phyloP scores from a whole-genome alignment of 1,140 invertebrate species.

The Drosophila guanche region DNA sequence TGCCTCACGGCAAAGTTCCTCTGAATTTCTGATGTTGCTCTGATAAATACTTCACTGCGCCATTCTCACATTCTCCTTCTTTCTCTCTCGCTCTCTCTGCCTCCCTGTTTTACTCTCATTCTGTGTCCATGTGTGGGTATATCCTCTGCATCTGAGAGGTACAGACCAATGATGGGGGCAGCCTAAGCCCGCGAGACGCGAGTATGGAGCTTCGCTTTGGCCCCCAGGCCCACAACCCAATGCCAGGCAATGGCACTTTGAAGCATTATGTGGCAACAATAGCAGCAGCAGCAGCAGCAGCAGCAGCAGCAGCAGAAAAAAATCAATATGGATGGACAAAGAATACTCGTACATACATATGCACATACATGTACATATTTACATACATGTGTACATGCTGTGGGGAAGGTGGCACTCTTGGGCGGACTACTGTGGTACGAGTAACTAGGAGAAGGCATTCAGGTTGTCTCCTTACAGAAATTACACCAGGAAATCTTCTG shows the following conservation, averaged over 20 bases:
- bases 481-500: no score
- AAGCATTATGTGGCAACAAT: constrained; percentile 64
- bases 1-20: constrained; percentile 62
- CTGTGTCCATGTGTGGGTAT: constrained; percentile 17
- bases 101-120: not conserved
- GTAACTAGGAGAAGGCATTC: no score
- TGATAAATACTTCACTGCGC: constrained; percentile 78
- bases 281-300: constrained; percentile 35
- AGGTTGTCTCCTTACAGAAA: no score
- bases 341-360: constrained; percentile 29
- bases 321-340: constrained; percentile 74
- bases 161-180: constrained; percentile 3
- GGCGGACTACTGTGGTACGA: no score
- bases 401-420: not conserved
- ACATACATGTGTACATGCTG: not conserved
- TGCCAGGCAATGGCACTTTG: constrained; percentile 53
- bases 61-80: constrained; percentile 25
- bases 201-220: no score
- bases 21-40: constrained; percentile 82
- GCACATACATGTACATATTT: constrained; percentile 7
- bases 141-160: constrained; percentile 15
- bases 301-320: no score
- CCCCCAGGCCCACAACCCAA: constrained; percentile 15
- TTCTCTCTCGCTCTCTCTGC: not conserved
- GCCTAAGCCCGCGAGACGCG: not conserved